These are phyloP conservation scores for Microctonus hyperodae DNA, from an alignment of 2,888 invertebrate genomes.

Conservation along the genomic window DNA sequence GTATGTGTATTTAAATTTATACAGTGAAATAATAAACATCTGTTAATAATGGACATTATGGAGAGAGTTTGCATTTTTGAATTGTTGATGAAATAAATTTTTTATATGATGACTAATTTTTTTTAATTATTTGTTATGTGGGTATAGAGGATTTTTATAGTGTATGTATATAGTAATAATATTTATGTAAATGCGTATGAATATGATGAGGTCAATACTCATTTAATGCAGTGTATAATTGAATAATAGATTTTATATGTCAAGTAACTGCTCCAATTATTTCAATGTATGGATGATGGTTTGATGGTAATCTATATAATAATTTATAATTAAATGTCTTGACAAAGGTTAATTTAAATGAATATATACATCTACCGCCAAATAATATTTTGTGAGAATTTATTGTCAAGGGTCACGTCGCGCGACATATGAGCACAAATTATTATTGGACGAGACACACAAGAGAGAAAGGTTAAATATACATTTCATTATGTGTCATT, in stretches of 20 bases:
- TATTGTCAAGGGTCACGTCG: background rate
- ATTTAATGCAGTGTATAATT: slow-evolving; percentile 10
- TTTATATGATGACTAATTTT: slow-evolving; percentile 26
- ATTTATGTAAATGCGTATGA: background rate
- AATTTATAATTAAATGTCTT: slow-evolving; percentile 11
- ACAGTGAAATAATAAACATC: slow-evolving; percentile 32
- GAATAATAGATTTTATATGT: background rate
- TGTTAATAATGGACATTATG: slow-evolving; percentile 32
- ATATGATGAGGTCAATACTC: slow-evolving; percentile 6
- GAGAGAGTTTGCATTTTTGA: slow-evolving; percentile 6
- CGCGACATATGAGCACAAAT: background rate
- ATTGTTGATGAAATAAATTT: slow-evolving; percentile 9
- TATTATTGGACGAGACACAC: background rate
- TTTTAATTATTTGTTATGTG: too few species aligned
- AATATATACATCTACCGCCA: slow-evolving; percentile 1
- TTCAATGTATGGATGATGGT: background rate
- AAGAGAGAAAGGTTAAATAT: background rate
- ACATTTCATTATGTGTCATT: background rate
- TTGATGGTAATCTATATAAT: background rate
- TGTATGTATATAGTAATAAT: background rate
- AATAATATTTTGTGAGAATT: slow-evolving; percentile 9
- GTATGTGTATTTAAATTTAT: background rate
- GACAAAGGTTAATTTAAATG: slow-evolving; percentile 11
- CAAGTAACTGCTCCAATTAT: background rate
- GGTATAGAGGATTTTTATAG: too few species aligned